Percentiles rank a stretch among this genome's conserved stretches.
Evolutionary conservation across 2,797 vertebrate species (phyloP).

Genomic region (Brotula barbata): DNA sequence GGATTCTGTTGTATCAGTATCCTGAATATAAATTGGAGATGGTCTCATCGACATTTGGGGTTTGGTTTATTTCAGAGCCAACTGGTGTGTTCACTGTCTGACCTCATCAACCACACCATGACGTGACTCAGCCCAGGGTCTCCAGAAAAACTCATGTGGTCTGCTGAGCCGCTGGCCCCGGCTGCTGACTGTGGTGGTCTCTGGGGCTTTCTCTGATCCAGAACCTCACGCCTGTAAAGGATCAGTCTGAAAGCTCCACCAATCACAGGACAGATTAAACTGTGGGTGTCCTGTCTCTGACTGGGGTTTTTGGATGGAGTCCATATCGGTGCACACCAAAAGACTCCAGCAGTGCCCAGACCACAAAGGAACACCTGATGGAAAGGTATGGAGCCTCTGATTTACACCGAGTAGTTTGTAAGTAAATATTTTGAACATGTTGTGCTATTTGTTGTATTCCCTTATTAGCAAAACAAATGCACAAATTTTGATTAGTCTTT

Average conservation of each 20-base stretch:
- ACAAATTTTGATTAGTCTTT: too few relatives aligned
- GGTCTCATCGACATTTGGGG: slow-evolving; percentile 67
- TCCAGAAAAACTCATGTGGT: slow-evolving; percentile 53
- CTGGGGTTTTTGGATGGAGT: slow-evolving; percentile 15
- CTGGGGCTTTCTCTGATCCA: slow-evolving; percentile 32
- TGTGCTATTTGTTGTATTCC: background rate
- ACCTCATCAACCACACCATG: slow-evolving; percentile 71
- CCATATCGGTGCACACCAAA: slow-evolving; percentile 30
- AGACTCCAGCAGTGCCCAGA: slow-evolving; percentile 23
- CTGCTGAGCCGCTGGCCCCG: slow-evolving; percentile 34
- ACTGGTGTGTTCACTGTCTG: slow-evolving; percentile 62
- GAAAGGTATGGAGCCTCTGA: slow-evolving; percentile 62
- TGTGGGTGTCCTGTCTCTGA: slow-evolving; percentile 24
- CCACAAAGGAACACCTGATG: slow-evolving; percentile 59
- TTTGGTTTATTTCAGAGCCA: slow-evolving; percentile 63
- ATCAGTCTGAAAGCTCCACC: slow-evolving; percentile 31
- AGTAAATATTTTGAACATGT: background rate
- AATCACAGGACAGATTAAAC: slow-evolving; percentile 51
- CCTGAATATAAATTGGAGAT: slow-evolving; percentile 60
- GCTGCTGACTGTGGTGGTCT: slow-evolving; percentile 48
- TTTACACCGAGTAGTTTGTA: slow-evolving; percentile 53
- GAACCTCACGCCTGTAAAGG: slow-evolving; percentile 30
- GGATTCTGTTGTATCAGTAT: slow-evolving; percentile 39
- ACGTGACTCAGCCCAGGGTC: slow-evolving; percentile 58
- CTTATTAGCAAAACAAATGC: too few relatives aligned